Percentiles rank a stretch among this genome's conserved stretches.
Evolutionary conservation across 2,113 vertebrate genomes (phyloP).

Genomic region (Thunnus thynnus): DNA sequence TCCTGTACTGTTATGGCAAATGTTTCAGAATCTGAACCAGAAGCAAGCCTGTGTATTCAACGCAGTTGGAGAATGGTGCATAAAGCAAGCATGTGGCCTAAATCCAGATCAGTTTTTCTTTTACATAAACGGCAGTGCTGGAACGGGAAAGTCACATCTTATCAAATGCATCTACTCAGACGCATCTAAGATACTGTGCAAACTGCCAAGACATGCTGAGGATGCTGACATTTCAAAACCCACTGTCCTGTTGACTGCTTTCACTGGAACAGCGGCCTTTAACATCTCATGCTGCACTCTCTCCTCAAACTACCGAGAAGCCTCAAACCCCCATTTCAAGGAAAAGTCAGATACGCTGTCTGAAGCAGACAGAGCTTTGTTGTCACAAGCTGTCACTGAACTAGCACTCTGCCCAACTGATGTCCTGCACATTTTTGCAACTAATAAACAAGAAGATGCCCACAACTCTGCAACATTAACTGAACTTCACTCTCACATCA

Average conservation of each 20-base stretch:
- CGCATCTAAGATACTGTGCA: constrained; percentile 13
- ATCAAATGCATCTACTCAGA: constrained; percentile 2
- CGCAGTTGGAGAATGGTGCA: not conserved
- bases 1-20: too few relatives aligned
- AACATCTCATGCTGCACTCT: constrained; percentile 22
- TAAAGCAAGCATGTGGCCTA: not conserved
- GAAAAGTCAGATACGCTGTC: constrained; percentile 10
- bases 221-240: constrained; percentile 7
- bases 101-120: not conserved
- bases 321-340: not conserved
- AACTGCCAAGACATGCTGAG: not conserved
- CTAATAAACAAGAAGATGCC: constrained; percentile 43
- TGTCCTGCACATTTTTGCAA: constrained; percentile 51
- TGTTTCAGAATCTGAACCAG: too few relatives aligned
- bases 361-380: constrained; percentile 32
- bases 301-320: constrained; percentile 22
- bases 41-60: not conserved
- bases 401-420: constrained; percentile 42
- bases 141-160: not conserved
- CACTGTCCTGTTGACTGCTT: constrained; percentile 28
- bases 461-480: not conserved
- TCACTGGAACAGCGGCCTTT: constrained; percentile 40
- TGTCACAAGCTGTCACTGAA: constrained; percentile 10
- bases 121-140: not conserved
- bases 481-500: not conserved